Evolutionary conservation across 2,888 invertebrate genomes (phyloP), one percentile per base, ranked within the genome.

Genomic region (Tinea pellionella): DNA sequence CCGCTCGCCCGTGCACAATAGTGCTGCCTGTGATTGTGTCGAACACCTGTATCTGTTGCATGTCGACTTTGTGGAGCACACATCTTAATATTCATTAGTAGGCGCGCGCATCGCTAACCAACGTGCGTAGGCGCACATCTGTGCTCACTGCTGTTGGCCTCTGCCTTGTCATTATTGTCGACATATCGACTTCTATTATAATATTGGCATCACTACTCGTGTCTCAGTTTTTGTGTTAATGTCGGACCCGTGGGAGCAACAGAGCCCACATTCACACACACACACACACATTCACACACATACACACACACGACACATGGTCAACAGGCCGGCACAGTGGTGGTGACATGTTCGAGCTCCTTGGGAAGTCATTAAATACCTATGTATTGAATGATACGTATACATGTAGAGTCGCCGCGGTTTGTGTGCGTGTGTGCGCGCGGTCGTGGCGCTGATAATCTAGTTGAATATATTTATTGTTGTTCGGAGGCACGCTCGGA

Each of bases 401-500:
- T 24, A 24, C 24, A 24, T 24, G n/a, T n/a, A n/a, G n/a, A 24
- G 24, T n/a, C 8, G 41, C 1, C 29, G 30, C 24, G 2, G 56
- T n/a, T 3, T 11, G 16, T 16, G 19, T 16, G 56, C 3, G 56
- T 12, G 24, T 12, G 24, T 12, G 37, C 12, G 19, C 16, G 57
- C 32, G 32, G n/a, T 19, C 32, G 15, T 12, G 57, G n/a, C 32
- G 57, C 57, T 57, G 37, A 37, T 57, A 57, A 57, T 57, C 37
- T 53, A 53, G 53, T 18, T 18, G 24, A 53, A 53, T 53, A 19
- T 53, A 53, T 53, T 53, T 53, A 53, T 53, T 18, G 53, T 24
- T 11, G 16, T 15, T 16, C 24, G 19, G 19, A 24, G 53, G 19
- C 53, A n/a, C 53, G 53, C 53, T 24, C 53, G 19, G 24, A 18